Base-by-base conservation (phyloP, 2,888 invertebrate genomes). In the Ligdia adustata region DNA sequence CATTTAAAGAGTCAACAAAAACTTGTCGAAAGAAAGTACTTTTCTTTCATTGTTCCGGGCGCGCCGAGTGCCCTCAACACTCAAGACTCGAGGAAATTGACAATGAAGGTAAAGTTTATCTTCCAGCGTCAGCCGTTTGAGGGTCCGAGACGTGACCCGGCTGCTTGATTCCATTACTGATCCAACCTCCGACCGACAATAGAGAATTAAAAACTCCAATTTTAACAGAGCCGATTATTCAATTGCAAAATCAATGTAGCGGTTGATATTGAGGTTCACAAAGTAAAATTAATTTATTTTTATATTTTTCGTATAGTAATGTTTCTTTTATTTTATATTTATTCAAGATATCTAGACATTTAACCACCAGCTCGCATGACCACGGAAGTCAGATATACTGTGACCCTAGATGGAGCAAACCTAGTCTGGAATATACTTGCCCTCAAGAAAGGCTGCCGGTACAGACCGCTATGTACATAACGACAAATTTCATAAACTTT, bases 61-160 rank as follows among this genome's bases (percentile, higher is more conserved):
- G 72, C 72, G 67, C 69, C 66, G 72, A 79, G 79, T 75, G 71
- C 77, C 74, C 82, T 82, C 76, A 70, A 78, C 75, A 73, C 80
- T 79, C 67, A 70, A 78, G 76, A 73, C 80, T 79, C 67, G 64
- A 80, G 87, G 81, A 87, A 86, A 87, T 87, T 86, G 86, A 82
- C 85, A 86, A 87, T 87, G 86, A 84, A 84, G 84, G 85, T 85
- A 82, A 84, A 83, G 82, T 87, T 87, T 86, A 87, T 86, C 84
- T 85, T 85, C 72, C 70, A 70, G 73, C 73, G 83, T 82, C 86
- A 84, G 84, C 82, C 82, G 77, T 81, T 82, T 79, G 81, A 79
- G 79, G 81, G 78, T 66, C 72, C 63, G 69, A 67, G 75, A 85
- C 86, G 86, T 87, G 86, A 86, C 80, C 76, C 73, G 83, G 76